These are phyloP conservation scores for Drosophila antonietae DNA, from an alignment of 2,888 invertebrate genomes.

Conservation along the genomic window DNA sequence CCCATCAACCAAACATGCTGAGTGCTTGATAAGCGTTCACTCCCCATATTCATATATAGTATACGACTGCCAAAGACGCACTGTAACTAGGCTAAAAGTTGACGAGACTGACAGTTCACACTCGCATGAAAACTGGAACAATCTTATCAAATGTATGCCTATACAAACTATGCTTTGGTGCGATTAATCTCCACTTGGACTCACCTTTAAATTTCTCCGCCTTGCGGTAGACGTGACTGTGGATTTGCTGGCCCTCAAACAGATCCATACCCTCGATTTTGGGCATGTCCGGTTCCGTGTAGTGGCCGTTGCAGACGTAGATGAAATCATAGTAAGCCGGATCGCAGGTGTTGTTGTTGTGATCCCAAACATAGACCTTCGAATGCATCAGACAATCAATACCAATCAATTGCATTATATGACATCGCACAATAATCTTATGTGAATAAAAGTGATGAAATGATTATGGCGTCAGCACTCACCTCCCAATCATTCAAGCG, in stretches of 20 bases:
- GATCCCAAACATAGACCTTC: constrained; percentile 82
- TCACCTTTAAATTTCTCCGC: constrained; percentile 88
- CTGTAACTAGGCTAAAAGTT: constrained; percentile 23
- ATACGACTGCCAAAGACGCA: constrained; percentile 5
- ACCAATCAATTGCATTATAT: background rate
- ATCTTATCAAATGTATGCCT: constrained; percentile 16
- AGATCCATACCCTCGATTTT: constrained; percentile 88
- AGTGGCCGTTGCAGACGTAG: constrained; percentile 95
- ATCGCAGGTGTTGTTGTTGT: constrained; percentile 79
- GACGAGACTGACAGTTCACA: constrained; percentile 2
- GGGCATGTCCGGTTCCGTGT: constrained; percentile 91
- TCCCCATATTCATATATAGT: constrained; percentile 2
- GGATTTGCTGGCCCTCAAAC: constrained; percentile 87
- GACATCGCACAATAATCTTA: background rate
- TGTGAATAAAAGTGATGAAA: constrained; percentile 14
- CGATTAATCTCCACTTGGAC: background rate
- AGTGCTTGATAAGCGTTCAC: constrained; percentile 36
- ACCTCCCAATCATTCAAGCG: constrained; percentile 87
- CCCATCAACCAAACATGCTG: constrained; percentile 8
- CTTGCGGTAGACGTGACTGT: constrained; percentile 94
- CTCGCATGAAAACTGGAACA: background rate
- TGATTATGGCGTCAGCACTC: constrained; percentile 73
- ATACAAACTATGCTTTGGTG: background rate
- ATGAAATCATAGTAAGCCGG: constrained; percentile 90
- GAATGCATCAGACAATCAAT: background rate